Evolutionary conservation across 2,113 vertebrate genomes (phyloP), one percentile per base, ranked within the genome.

Genomic region (Morone chrysops): DNA sequence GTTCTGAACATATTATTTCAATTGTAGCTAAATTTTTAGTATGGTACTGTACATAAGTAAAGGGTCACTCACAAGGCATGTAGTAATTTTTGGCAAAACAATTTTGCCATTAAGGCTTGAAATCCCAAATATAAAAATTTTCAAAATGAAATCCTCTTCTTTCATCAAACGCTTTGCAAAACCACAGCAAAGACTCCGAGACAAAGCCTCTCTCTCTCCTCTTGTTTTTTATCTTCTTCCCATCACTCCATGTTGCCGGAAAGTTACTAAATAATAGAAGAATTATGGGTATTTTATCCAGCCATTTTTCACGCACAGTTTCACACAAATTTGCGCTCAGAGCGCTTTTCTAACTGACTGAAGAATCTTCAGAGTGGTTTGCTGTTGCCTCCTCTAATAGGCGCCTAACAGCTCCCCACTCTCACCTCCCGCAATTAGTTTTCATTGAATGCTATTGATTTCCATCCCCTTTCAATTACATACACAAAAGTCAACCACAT

Each of bases 361-460:
- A 91, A 89, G 87, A 91, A 88, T 93, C 77, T 74, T 85, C 80
- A 67, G 51, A 31, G 86, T 47, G 87, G 87, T 90, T 87, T 67
- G 84, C 80, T 74, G 60, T 41, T 75, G 86, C 82, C 74, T 79
- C 69, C 77, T 86, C 90, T 90, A 93, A 92, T 87, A 92, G 91
- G 92, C 8, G 79, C 84, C 90, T 92, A 88, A 79, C 87, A 85
- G 86, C 86, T 83, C 66, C 77, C 77, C 56, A 68, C 84, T 80
- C 84, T 75, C 80, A 81, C 90, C 78, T 87, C 87, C 86, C 66
- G 81, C 94, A 94, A 95, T 95, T 95, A 94, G 93, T 94, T 95
- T 94, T 92, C 92, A 94, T 94, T 93, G 94, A 95, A 95, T 92
- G 82, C 92, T 95, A 96, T 95, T 94, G 94, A 94, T 94, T 94